phyloP scores from a whole-genome alignment of 2,113 vertebrate species.

The Pholis gunnellus region DNA sequence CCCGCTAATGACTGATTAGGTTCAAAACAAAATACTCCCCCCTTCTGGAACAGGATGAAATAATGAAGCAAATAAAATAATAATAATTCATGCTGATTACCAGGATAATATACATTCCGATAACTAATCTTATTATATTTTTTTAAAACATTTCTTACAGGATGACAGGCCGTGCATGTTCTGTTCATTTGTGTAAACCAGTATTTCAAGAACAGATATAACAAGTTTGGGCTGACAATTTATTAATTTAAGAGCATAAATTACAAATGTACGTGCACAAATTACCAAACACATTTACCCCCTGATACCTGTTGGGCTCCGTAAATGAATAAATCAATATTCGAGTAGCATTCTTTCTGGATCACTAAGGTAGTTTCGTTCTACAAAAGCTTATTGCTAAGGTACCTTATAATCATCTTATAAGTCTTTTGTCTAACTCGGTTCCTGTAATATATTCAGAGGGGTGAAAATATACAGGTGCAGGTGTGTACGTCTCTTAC shows the following conservation, averaged over 20 bases:
- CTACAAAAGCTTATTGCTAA: not conserved
- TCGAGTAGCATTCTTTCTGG: not conserved
- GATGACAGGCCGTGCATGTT: not conserved
- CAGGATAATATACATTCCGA: not conserved
- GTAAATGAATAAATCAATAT: conserved; percentile 11
- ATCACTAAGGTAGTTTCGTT: not conserved
- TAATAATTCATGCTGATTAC: not conserved
- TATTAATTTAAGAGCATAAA: conserved; percentile 4
- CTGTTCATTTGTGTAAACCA: not conserved
- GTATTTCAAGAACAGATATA: not conserved
- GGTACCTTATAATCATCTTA: not conserved
- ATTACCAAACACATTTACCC: not conserved
- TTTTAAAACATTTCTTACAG: not conserved
- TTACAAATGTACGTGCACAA: not conserved
- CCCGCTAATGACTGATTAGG: not conserved
- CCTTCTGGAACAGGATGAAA: not conserved
- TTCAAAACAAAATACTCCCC: not conserved
- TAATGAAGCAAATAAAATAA: not conserved
- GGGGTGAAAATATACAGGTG: conserved; percentile 20
- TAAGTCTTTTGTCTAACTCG: not conserved
- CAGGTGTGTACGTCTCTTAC: conserved; percentile 80
- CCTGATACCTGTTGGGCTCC: not conserved
- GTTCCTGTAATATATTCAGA: conserved; percentile 14
- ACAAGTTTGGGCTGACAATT: not conserved
- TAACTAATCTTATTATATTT: too few relatives aligned